Evolutionary conservation across 2,797 vertebrate species (phyloP).

Genomic region (Eremophila alpestris): DNA sequence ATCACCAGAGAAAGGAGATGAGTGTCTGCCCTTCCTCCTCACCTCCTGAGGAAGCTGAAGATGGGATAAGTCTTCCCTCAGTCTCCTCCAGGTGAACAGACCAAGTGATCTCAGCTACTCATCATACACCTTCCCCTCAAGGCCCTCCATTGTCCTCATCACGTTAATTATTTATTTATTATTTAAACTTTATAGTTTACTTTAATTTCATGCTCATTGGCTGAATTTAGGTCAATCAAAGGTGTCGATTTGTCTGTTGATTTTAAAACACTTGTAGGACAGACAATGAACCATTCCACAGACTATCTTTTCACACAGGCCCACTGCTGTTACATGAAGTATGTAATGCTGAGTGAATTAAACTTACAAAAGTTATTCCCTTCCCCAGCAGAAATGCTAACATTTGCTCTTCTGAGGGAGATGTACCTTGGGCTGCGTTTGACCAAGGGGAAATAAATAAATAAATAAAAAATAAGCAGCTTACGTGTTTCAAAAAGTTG

Average conservation of each 20-base stretch:
- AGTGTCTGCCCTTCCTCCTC: neutral
- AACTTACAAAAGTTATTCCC: neutral
- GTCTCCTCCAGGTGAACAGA: neutral
- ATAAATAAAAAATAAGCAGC: conserved; percentile 67
- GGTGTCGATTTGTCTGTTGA: neutral
- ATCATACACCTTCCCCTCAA: neutral
- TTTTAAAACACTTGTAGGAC: neutral
- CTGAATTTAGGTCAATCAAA: neutral
- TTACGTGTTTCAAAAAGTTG: conserved; percentile 74
- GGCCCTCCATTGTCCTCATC: neutral
- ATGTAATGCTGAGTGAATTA: neutral
- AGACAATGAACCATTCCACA: neutral
- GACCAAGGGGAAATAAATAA: conserved; percentile 24
- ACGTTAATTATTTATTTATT: neutral
- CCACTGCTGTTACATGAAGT: neutral
- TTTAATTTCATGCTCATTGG: neutral
- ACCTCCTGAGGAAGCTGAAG: neutral
- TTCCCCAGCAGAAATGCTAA: neutral
- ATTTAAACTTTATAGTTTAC: neutral
- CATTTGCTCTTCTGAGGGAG: conserved; percentile 16
- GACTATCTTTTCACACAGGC: neutral
- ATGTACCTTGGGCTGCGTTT: conserved; percentile 19
- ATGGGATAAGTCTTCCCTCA: neutral
- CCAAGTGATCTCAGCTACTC: neutral
- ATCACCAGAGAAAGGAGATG: too few species aligned